These are phyloP conservation scores for Blomia tropicalis DNA, from an alignment of 2,888 invertebrate genomes.

Conservation along the genomic window DNA sequence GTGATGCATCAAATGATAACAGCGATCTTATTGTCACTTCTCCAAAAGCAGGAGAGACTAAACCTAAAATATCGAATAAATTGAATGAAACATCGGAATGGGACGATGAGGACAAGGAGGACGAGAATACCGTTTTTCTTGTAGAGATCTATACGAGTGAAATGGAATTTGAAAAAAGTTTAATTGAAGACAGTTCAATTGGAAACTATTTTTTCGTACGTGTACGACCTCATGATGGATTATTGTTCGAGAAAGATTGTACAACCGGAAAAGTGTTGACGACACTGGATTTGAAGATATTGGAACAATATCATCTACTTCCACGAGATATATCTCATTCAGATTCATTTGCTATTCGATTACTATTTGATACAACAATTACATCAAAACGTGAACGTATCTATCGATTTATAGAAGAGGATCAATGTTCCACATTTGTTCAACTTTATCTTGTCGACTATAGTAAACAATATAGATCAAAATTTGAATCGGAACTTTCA, in stretches of 20 bases:
- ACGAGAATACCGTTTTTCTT: constrained; percentile 9
- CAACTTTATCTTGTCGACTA: neutral
- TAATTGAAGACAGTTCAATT: neutral
- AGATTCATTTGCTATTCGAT: neutral
- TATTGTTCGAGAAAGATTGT: constrained; percentile 20
- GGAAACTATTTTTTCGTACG: constrained; percentile 14
- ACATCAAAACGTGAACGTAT: constrained; percentile 18
- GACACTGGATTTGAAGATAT: constrained; percentile 21
- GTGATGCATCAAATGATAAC: neutral
- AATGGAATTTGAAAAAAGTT: neutral
- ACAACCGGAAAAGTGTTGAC: constrained; percentile 12
- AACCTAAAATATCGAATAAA: neutral
- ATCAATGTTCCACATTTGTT: neutral
- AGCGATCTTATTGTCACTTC: neutral
- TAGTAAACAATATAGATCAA: neutral
- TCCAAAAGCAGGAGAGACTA: neutral
- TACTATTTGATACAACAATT: constrained; percentile 19
- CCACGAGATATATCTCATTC: neutral
- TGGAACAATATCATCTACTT: neutral
- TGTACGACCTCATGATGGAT: constrained; percentile 18
- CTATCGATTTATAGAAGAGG: constrained; percentile 13
- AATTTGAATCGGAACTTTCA: neutral
- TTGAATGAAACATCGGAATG: constrained; percentile 7
- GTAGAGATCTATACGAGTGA: neutral
- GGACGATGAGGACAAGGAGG: constrained; percentile 8